Percentiles rank a stretch among this genome's conserved stretches.
Conservation (phyloP, 2,113 vertebrate species). For the Mus spicilegus region DNA sequence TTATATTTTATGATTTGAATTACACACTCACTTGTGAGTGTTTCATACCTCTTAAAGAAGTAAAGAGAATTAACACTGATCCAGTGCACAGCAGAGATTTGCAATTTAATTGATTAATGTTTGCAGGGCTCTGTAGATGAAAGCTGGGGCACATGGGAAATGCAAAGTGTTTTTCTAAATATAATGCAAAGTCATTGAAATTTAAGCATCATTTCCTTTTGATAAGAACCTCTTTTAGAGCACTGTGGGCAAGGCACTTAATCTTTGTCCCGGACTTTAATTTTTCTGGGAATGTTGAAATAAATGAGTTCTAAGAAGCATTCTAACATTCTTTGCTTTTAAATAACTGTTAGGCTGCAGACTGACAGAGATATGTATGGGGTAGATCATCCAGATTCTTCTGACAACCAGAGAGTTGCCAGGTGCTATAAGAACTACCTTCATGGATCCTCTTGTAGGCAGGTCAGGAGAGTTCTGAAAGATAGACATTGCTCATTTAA, state of each 20-base stretch:
- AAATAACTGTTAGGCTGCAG: neutral
- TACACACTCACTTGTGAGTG: neutral
- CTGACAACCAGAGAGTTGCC: neutral
- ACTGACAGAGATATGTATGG: neutral
- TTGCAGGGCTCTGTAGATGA: conserved; percentile 10
- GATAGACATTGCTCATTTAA: neutral
- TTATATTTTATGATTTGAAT: conserved; percentile 45
- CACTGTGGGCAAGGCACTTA: neutral
- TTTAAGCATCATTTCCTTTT: conserved; percentile 6
- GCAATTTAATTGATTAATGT: neutral
- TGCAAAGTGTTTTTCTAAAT: neutral
- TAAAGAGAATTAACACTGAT: conserved; percentile 18
- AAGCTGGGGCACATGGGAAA: neutral
- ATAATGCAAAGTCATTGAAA: conserved; percentile 24
- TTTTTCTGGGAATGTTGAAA: conserved; percentile 28
- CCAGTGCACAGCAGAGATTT: neutral
- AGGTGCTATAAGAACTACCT: neutral
- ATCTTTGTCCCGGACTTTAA: conserved; percentile 21
- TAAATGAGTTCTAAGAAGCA: neutral
- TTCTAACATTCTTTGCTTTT: conserved; percentile 31
- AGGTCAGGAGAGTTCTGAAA: neutral
- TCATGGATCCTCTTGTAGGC: neutral
- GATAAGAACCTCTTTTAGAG: conserved; percentile 16
- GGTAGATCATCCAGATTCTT: neutral
- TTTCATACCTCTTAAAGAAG: conserved; percentile 10